Base-by-base conservation (phyloP, 1,140 invertebrate genomes). In the Bombus confusus region DNA sequence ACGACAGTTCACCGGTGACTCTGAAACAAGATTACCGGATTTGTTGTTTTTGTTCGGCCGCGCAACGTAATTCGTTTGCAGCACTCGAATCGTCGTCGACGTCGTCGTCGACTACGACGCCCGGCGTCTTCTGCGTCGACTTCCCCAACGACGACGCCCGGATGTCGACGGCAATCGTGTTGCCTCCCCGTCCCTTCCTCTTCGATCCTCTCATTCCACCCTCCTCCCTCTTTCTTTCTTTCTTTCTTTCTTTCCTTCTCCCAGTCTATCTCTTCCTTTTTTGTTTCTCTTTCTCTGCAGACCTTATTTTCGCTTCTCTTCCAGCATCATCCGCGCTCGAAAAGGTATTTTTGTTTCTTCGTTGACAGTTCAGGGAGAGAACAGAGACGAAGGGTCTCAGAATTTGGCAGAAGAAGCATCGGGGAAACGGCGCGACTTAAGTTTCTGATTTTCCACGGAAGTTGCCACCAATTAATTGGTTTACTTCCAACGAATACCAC, bases 21-120 rank as follows among this genome's bases (percentile, higher is more conserved):
- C 86, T 86, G 86, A 88, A 92, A 89, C 89, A 91, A 91, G 92
- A 91, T 92, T 92, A 92, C 89, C 80, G 88, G 88, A 90, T 91
- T 91, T 88, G 85, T 87, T 90, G 90, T 92, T 91, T 91, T 92
- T 91, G 90, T 88, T 87, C 84, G 83, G 86, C 86, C 74, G 87
- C 81, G 83, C 73, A 78, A 71, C 87, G 88, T 91, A 91, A 92
- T 92, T 92, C 89, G 91, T 92, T 91, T 85, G 87, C 87, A 86
- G 86, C 90, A 88, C 87, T 92, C 87, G 88, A 93, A 92, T 93
- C 88, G 88, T 80, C 86, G 75, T 79, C 73, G 71, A 79, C 83
- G 64, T 25, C 73, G 66, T 39, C 41, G 39, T 34, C 68, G 31
- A 59, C 71, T 74, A 57, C 64, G 69, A 69, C 34, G 77, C 62